Base-by-base conservation (phyloP, 2,888 invertebrate species). In the Lepidocyrtinus sp. region DNA sequence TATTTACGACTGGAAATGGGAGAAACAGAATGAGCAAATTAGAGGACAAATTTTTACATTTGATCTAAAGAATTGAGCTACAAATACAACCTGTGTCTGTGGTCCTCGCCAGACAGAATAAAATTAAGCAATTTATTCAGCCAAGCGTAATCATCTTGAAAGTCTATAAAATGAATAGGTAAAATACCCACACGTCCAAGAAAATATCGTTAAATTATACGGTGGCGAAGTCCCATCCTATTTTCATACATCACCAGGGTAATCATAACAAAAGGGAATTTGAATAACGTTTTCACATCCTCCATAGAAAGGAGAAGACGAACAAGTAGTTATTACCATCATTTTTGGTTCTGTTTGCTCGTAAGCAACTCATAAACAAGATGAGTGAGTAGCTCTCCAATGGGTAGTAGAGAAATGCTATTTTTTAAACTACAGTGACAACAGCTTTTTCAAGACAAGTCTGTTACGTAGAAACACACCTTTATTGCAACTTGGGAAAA, bases 281-380 rank as follows among this genome's bases (percentile, higher is more conserved):
- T 55, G n/a, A 55, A 55, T 21, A 59, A 59, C 9, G 59, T 59
- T n/a, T 59, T 3, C 5, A n/a, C n/a, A n/a, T n/a, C n/a, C n/a
- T n/a, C n/a, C n/a, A n/a, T n/a, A n/a, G n/a, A n/a, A n/a, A 59
- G 59, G 19, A 9, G n/a, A 55, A 55, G 36, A 55, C 7, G 59
- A 59, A 21, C 59, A 59, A 59, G 59, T 59, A 21, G 59, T 59
- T 59, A 59, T 59, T 59, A 59, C 22, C 59, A 59, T 59, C n/a
- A n/a, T 36, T 12, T 9, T n/a, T n/a, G n/a, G n/a, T 36, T 36
- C 12, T 36, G 7, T 36, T 12, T 5, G 5, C 55, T 55, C 55
- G 59, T 59, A 59, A 59, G 59, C 59, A 59, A 59, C 2, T 59
- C 59, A 22, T 59, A 59, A 59, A 59, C 19, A 59, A 59, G 7